phyloP scores from a whole-genome alignment of 2,113 vertebrate species.

The Nesoenas mayeri region DNA sequence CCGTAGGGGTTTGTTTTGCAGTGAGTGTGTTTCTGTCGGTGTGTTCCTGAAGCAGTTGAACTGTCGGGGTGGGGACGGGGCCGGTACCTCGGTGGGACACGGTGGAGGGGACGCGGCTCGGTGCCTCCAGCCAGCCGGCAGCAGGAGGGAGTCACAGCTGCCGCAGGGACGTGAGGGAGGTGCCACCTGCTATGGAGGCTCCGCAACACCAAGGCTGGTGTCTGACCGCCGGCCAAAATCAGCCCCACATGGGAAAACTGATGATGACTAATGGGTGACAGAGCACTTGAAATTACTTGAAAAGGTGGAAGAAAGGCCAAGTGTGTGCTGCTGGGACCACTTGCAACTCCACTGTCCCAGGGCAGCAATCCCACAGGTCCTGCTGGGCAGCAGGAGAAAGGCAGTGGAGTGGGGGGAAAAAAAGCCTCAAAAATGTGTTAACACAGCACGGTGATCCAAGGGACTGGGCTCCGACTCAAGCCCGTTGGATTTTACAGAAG shows the following conservation, averaged over 20 bases:
- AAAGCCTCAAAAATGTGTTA: not conserved
- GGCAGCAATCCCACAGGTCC: not conserved
- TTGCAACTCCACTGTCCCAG: not conserved
- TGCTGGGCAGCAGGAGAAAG: not conserved
- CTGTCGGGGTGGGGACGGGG: not conserved
- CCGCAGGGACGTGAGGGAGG: not conserved
- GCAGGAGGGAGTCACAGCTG: not conserved
- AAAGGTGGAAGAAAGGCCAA: not conserved
- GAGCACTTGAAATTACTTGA: not conserved
- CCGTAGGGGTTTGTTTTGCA: not conserved
- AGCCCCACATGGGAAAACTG: not conserved
- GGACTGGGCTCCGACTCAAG: not conserved
- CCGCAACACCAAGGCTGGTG: not conserved
- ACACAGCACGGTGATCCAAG: not conserved
- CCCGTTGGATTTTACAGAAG: not conserved
- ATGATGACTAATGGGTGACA: not conserved
- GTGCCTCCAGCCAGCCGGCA: not conserved
- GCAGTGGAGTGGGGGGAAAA: not conserved
- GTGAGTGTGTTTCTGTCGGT: rapidly evolving
- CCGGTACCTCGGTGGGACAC: rapidly evolving
- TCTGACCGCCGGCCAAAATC: not conserved
- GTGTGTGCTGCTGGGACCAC: not conserved
- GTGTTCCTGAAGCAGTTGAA: not conserved
- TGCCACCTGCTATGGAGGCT: not conserved
- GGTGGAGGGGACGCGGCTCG: rapidly evolving